Base-by-base conservation (phyloP, 2,113 vertebrate genomes). In the Otis tarda region DNA sequence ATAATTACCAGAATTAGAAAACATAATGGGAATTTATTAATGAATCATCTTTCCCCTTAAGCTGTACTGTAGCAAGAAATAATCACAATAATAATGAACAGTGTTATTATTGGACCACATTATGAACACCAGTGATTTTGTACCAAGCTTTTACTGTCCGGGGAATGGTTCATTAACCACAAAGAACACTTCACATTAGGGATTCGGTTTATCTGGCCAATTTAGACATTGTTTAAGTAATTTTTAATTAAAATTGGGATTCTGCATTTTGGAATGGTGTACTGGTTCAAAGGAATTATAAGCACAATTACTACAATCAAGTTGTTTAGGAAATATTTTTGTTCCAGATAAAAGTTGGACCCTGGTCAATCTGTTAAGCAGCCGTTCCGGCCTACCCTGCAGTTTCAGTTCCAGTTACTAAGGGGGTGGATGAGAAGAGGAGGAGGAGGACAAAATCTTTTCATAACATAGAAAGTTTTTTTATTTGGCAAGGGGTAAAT, bases 1-100 rank as follows among this genome's bases (percentile, higher is more conserved):
- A 61, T 96, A 95, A 97, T 98, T 95, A 97, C 70, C 57, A 94
- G 94, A 97, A 98, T 97, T 94, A 96, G 79, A 94, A 96, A 94
- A 97, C 97, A 97, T 95, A 92, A 92, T 96, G 45, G 71, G 79
- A 96, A 88, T 91, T 93, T 97, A 96, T 94, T 97, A 97, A 97
- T 97, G 94, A 97, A 83, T 95, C 68, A 73, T 96, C 59, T 35
- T 91, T 80, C 43, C 75, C 69, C 31, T 64, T 87, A 84, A 97
- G 86, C 92, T 89, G 77, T 43, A 70, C n/a, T 71, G 41, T 45
- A 59, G 76, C 47, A 73, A 88, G 86, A 95, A 93, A 80, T 76
- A 95, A 95, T 94, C 89, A 75, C 79, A 73, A 83, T 87, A 93
- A 96, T 93, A 97, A 94, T 41, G 94, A 95, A 91, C 82, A 76